These are phyloP conservation scores for Paramisgurnus dabryanus DNA, from an alignment of 2,113 vertebrate species.

Conservation along the genomic window DNA sequence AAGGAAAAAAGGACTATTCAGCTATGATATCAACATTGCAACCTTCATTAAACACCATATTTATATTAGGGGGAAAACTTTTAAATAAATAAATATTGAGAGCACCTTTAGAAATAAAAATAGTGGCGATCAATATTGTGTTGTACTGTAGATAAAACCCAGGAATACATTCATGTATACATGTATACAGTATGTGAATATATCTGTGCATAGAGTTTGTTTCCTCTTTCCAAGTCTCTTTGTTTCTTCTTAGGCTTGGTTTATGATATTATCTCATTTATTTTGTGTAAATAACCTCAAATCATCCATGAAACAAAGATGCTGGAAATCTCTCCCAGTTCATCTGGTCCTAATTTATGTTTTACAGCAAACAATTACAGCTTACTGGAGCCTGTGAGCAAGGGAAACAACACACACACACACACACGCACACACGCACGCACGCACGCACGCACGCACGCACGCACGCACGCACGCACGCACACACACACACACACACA, in stretches of 20 bases:
- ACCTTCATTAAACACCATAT: too few relatives aligned
- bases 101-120: too few relatives aligned
- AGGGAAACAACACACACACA: constrained; percentile 18
- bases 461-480: neutral
- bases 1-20: too few relatives aligned
- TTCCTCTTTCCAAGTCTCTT: neutral
- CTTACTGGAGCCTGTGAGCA: constrained; percentile 62
- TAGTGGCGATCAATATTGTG: too few relatives aligned
- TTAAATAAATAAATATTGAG: too few relatives aligned
- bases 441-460: neutral
- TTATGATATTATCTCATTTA: constrained; percentile 70
- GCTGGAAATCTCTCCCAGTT: constrained; percentile 71
- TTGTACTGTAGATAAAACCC: too few relatives aligned
- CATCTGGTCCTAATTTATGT: constrained; percentile 77
- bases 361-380: constrained; percentile 75
- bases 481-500: neutral
- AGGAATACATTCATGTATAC: neutral
- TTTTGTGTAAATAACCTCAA: constrained; percentile 77
- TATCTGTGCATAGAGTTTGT: neutral
- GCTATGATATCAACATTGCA: too few relatives aligned
- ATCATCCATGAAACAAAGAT: constrained; percentile 76
- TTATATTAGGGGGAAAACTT: too few relatives aligned
- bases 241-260: constrained; percentile 43
- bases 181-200: neutral
- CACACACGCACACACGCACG: neutral